These are phyloP conservation scores for Melanotaenia boesemani DNA, from an alignment of 2,797 vertebrate genomes.

Conservation along the genomic window DNA sequence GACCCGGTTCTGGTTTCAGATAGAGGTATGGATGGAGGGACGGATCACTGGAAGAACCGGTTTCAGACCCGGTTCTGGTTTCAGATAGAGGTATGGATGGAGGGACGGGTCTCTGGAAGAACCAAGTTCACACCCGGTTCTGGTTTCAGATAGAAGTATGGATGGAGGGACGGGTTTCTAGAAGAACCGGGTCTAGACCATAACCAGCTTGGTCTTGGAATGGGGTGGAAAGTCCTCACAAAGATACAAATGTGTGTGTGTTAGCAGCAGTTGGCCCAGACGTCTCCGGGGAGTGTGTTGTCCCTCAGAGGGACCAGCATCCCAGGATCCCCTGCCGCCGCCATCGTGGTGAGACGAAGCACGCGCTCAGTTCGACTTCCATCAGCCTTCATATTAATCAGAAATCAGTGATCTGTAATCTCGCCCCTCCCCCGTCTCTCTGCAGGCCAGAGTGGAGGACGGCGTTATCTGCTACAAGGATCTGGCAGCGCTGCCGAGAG, in stretches of 20 bases:
- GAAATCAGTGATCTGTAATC: conserved; percentile 36
- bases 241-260: conserved; percentile 30
- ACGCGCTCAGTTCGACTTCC: background rate
- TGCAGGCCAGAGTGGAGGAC: conserved; percentile 91
- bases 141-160: too few species aligned
- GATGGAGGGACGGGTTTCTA: too few species aligned
- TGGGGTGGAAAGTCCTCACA: too few species aligned
- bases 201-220: too few species aligned
- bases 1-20: too few species aligned
- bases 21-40: too few species aligned
- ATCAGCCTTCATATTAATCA: conserved; percentile 40
- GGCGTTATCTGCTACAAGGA: conserved; percentile 93
- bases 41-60: too few species aligned
- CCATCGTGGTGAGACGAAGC: conserved; percentile 87
- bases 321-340: conserved; percentile 88
- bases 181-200: too few species aligned
- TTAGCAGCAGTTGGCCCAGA: conserved; percentile 84
- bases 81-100: too few species aligned
- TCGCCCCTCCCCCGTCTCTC: background rate
- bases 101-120: too few species aligned
- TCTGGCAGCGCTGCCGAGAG: conserved; percentile 92
- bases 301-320: conserved; percentile 86
- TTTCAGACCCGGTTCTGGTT: too few species aligned
- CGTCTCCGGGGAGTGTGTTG: conserved; percentile 92
- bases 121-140: too few species aligned